phyloP scores from a whole-genome alignment of 1,140 invertebrate genomes.

The Ptiloglossa arizonensis region DNA sequence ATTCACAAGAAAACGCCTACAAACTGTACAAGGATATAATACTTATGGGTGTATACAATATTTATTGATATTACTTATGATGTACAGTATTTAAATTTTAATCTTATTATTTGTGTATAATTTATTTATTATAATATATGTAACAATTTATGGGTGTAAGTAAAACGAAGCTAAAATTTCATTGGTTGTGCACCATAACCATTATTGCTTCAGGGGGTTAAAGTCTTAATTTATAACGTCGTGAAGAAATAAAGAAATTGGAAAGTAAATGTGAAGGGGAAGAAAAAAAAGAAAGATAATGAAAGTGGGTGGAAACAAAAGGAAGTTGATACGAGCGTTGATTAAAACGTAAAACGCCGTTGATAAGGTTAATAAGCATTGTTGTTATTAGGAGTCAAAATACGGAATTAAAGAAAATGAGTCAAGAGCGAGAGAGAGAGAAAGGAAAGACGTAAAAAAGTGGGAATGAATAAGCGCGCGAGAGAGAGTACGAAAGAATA shows the following conservation, averaged over 20 bases:
- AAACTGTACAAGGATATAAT: slow-evolving; percentile 27
- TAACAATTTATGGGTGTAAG: slow-evolving; percentile 36
- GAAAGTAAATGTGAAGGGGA: slow-evolving; percentile 2
- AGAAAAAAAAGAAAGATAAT: background rate
- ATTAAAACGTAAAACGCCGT: slow-evolving; percentile 25
- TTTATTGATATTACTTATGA: slow-evolving; percentile 29
- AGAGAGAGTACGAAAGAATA: slow-evolving; percentile 37
- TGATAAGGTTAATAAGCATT: slow-evolving; percentile 60
- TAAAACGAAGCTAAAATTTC: slow-evolving; percentile 35
- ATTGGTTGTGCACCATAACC: slow-evolving; percentile 24
- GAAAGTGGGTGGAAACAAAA: background rate
- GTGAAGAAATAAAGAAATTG: slow-evolving; percentile 6
- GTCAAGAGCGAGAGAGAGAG: slow-evolving; percentile 12
- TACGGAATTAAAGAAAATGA: slow-evolving; percentile 27
- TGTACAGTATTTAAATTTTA: slow-evolving; percentile 32
- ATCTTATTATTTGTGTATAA: slow-evolving; percentile 24
- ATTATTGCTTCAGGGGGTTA: slow-evolving; percentile 49
- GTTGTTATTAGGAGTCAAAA: slow-evolving; percentile 62
- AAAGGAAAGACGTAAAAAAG: background rate
- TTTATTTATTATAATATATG: slow-evolving; percentile 31
- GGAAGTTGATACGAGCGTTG: slow-evolving; percentile 1
- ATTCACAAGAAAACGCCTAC: slow-evolving; percentile 3
- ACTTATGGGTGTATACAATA: slow-evolving; percentile 5
- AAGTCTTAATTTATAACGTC: slow-evolving; percentile 22
- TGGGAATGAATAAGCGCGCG: slow-evolving; percentile 27